Percentiles rank a stretch among this genome's conserved stretches.
Evolutionary conservation across 2,888 invertebrate species (phyloP).

Genomic region (Drosophila picticornis): DNA sequence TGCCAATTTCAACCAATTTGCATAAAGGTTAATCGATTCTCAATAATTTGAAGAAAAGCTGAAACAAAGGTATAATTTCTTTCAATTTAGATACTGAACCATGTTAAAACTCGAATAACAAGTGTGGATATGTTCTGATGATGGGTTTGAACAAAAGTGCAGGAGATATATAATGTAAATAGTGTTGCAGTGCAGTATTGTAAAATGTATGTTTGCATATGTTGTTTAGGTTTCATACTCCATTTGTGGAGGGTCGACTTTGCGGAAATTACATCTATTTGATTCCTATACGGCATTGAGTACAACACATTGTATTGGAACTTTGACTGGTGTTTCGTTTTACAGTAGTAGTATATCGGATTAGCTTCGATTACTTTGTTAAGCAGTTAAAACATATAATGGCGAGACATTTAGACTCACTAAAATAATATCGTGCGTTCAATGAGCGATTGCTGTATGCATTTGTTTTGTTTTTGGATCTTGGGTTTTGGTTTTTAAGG

Average conservation of each 20-base stretch:
- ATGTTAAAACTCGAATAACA: neutral
- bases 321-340: conserved; percentile 33
- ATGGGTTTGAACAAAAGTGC: conserved; percentile 5
- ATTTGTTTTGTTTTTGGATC: conserved; percentile 5
- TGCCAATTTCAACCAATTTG: conserved; percentile 8
- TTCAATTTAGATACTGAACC: conserved; percentile 5
- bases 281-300: conserved; percentile 21
- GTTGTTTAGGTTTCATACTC: conserved; percentile 26
- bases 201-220: conserved; percentile 2
- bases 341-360: conserved; percentile 21
- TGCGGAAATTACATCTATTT: conserved; percentile 24
- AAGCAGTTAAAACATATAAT: conserved; percentile 15
- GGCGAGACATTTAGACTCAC: conserved; percentile 13
- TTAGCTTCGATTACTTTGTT: conserved; percentile 26
- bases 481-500: conserved; percentile 41
- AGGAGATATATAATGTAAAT: conserved; percentile 10
- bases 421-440: conserved; percentile 18
- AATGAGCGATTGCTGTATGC: conserved; percentile 12
- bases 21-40: conserved; percentile 6
- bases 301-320: conserved; percentile 14
- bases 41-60: conserved; percentile 23
- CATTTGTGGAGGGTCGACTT: conserved; percentile 11
- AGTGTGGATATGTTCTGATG: neutral
- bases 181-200: conserved; percentile 8
- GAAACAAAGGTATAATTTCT: conserved; percentile 13